phyloP scores from a whole-genome alignment of 2,888 invertebrate species.

The Digitonthophagus gazella region DNA sequence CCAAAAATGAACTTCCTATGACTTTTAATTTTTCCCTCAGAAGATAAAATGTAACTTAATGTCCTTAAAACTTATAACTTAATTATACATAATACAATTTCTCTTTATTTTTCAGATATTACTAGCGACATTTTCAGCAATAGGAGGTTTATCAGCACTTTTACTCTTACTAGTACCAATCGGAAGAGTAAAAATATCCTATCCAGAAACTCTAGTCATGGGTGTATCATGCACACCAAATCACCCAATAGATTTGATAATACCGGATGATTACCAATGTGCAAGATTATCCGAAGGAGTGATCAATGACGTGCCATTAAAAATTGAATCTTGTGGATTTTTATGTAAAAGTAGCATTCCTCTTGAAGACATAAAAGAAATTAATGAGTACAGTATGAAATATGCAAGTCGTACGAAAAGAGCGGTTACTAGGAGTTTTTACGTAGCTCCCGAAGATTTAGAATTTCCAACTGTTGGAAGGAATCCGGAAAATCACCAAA shows the following conservation, averaged over 20 bases:
- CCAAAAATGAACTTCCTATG: too few relatives aligned
- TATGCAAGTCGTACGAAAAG: background rate
- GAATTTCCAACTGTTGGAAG: constrained; percentile 34
- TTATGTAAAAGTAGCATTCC: constrained; percentile 51
- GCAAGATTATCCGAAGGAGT: constrained; percentile 37
- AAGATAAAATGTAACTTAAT: too few relatives aligned
- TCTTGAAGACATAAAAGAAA: background rate
- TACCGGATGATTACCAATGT: constrained; percentile 56
- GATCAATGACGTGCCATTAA: constrained; percentile 45
- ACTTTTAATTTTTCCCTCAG: too few relatives aligned
- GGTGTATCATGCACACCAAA: constrained; percentile 55
- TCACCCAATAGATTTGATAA: constrained; percentile 42
- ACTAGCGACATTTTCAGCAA: constrained; percentile 64
- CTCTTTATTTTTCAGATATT: constrained; percentile 65
- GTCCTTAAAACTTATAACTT: too few relatives aligned
- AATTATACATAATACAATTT: too few relatives aligned
- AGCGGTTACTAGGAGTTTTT: too few relatives aligned
- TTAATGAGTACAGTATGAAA: constrained; percentile 56
- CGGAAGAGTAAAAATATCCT: constrained; percentile 65
- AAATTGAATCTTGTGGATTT: constrained; percentile 60
- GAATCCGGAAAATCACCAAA: constrained; percentile 44
- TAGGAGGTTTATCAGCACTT: constrained; percentile 67
- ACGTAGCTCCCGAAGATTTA: constrained; percentile 49
- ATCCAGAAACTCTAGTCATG: constrained; percentile 62
- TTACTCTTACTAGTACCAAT: constrained; percentile 69